These are phyloP conservation scores for Sinohyriopsis cumingii DNA, from an alignment of 2,888 invertebrate species.

Conservation along the genomic window DNA sequence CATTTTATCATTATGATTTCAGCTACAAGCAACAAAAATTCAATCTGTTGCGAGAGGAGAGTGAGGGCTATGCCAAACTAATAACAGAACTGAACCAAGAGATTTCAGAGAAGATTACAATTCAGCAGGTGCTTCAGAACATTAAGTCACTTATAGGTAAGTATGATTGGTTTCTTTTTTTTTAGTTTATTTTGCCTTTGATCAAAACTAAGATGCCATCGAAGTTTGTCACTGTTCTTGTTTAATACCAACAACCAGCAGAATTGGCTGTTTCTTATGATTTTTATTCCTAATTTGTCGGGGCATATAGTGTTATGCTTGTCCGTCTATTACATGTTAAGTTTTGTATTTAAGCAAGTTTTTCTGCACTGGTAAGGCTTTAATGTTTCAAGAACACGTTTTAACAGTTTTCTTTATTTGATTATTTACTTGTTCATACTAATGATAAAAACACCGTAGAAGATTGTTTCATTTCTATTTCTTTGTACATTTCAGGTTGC, in stretches of 20 bases:
- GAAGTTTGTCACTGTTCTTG: neutral
- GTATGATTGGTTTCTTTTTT: constrained; percentile 22
- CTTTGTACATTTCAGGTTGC: constrained; percentile 79
- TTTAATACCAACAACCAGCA: no score
- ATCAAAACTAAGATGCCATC: neutral
- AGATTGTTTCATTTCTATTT: neutral
- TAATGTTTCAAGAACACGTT: no score
- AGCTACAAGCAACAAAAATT: constrained; percentile 99
- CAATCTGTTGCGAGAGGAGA: constrained; percentile 98
- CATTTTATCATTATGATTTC: constrained; percentile 67
- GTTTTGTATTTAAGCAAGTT: no score
- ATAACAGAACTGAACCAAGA: constrained; percentile 94
- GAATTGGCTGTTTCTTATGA: no score
- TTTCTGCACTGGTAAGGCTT: no score
- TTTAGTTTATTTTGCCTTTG: no score
- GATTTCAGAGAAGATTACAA: constrained; percentile 61
- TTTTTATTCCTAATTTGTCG: no score
- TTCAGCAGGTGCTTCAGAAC: constrained; percentile 82
- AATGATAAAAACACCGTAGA: no score
- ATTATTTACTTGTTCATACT: no score
- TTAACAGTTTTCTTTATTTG: no score
- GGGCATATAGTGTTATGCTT: no score
- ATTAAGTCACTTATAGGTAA: constrained; percentile 94
- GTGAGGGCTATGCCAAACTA: constrained; percentile 98
- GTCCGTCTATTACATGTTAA: no score